Evolutionary conservation across 2,113 vertebrate species (phyloP), one percentile per base, ranked within the genome.

Genomic region (Sylvietta virens): DNA sequence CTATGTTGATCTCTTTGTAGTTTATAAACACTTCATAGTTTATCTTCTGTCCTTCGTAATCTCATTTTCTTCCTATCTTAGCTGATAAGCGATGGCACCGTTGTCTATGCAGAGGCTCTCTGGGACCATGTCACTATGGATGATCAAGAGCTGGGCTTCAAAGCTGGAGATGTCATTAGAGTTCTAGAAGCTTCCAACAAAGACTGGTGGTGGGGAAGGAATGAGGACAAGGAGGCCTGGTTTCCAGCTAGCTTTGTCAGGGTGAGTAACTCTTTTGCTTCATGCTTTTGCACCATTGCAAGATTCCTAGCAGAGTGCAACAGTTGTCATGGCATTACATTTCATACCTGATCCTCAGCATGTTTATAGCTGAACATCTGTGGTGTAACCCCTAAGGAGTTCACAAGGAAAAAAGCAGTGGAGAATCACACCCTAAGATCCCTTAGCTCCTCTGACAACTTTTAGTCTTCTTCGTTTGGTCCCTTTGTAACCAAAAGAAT

Each of bases 121-220:
- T 99, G 99, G 99, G 99, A 99, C 97, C 99, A 99, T 56, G 99
- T 99, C 97, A 99, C 99, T 72, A 99, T 99, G 99, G 99, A 99
- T 56, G 99, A 99, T 96, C 99, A 99, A 97, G 99, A 99, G 96
- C 97, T 99, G 97, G 98, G 98, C 96, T 99, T 99, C 98, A 99
- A 99, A 98, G 99, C 99, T 13, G 99, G 99, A 83, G 99, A 99
- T 58, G 99, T 99, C 95, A 99, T 99, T 97, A 98, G 98, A 81
- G 98, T 99, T 69, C 97, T 99, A 89, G 99, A 99, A 84, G 99
- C 98, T 69, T 98, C 98, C 13, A 98, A 99, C 94, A 99, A 99
- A 92, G 99, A 99, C 94, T 99, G 99, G 99, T 99, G 99, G 99
- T 99, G 99, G 99, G 99, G 99, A 73, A 98, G 98, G 81, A 99